Conservation (phyloP, 2,888 invertebrate species). For the Eustalomyia histrio region DNA sequence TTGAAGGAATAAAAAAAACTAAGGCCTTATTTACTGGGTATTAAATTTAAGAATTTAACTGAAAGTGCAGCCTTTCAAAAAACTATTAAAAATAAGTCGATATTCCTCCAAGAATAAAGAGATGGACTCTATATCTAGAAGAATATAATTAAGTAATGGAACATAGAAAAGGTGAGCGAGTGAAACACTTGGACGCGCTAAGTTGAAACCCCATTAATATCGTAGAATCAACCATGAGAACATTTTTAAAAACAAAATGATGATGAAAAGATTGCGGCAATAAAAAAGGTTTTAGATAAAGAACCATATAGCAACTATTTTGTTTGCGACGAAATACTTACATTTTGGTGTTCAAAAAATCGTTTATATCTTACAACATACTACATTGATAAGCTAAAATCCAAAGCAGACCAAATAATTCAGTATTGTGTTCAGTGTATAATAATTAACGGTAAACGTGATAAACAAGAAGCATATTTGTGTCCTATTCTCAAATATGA, state of each 20-base stretch:
- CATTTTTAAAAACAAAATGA: neutral
- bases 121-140: conserved; percentile 26
- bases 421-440: no score
- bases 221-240: conserved; percentile 18
- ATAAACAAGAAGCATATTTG: conserved; percentile 40
- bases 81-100: no score
- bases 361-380: no score
- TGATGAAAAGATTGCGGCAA: conserved; percentile 13
- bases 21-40: no score
- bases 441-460: conserved; percentile 21
- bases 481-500: conserved; percentile 48
- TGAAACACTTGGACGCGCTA: conserved; percentile 41
- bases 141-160: conserved; percentile 38
- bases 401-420: no score
- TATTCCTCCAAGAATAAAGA: no score
- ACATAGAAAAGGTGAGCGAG: conserved; percentile 14
- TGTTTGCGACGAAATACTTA: no score
- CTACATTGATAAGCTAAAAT: no score
- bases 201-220: conserved; percentile 30
- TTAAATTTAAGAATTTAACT: no score
- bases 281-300: conserved; percentile 3
- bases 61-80: no score
- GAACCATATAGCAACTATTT: conserved; percentile 8
- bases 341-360: no score
- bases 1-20: no score